These are phyloP conservation scores for Microtus montanus DNA, from an alignment of 2,113 vertebrate species.

Conservation along the genomic window DNA sequence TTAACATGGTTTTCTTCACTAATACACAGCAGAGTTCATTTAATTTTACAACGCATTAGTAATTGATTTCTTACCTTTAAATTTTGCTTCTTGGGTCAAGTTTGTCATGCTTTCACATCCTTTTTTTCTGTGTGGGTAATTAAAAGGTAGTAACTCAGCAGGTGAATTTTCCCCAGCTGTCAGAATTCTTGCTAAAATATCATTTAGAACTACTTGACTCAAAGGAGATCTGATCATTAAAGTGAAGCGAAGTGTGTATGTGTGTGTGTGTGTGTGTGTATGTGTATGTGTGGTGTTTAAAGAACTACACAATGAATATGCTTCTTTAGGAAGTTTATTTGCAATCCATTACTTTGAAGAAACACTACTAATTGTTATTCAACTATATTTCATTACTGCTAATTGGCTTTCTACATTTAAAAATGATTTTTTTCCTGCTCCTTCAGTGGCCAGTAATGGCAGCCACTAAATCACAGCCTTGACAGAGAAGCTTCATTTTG, in stretches of 20 bases:
- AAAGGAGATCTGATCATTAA: conserved; percentile 57
- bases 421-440: conserved; percentile 50
- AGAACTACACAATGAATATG: conserved; percentile 57
- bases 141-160: conserved; percentile 72
- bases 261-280: neutral
- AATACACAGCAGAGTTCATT: neutral
- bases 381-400: conserved; percentile 76
- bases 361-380: conserved; percentile 76
- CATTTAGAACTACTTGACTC: conserved; percentile 64
- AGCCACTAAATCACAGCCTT: conserved; percentile 67
- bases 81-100: conserved; percentile 8
- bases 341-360: conserved; percentile 69
- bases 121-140: conserved; percentile 71
- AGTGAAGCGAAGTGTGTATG: neutral
- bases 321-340: conserved; percentile 73
- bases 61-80: conserved; percentile 58
- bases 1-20: neutral
- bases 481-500: conserved; percentile 63
- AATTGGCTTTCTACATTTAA: conserved; percentile 79
- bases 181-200: conserved; percentile 72
- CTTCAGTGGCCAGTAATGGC: conserved; percentile 62
- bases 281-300: conserved; percentile 11
- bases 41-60: conserved; percentile 48
- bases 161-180: conserved; percentile 60
- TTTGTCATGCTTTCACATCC: conserved; percentile 55